A percentile compares a stretch with the other conserved stretches of the same genome.
Conservation (phyloP, 2,888 invertebrate species). For the Octodonta nipae region DNA sequence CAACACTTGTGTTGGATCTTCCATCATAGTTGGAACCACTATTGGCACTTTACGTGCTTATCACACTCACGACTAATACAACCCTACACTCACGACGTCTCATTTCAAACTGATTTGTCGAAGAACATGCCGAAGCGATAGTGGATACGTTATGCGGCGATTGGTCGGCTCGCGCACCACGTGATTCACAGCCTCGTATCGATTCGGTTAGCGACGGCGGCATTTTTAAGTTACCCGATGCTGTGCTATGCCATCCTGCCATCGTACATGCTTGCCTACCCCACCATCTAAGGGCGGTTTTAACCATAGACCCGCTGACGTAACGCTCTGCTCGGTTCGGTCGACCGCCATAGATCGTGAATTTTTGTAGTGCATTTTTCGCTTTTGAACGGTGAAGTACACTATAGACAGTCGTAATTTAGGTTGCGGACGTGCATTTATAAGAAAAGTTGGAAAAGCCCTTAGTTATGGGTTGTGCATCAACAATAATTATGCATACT, state of each 20-base stretch:
- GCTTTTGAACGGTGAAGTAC: no score
- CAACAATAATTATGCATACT: no score
- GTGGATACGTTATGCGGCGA: constrained; percentile 31
- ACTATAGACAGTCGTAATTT: no score
- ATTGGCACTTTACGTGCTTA: constrained; percentile 16
- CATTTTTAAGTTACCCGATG: constrained; percentile 58
- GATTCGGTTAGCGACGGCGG: constrained; percentile 69
- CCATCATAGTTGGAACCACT: constrained; percentile 40
- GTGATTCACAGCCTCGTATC: constrained; percentile 50
- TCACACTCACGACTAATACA: constrained; percentile 27
- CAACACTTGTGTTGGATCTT: constrained; percentile 42
- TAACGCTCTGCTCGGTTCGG: no score
- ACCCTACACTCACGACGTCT: constrained; percentile 27
- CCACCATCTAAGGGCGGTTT: constrained; percentile 2
- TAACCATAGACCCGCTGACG: no score
- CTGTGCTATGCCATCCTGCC: neutral
- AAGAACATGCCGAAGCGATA: constrained; percentile 24
- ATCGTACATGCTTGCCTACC: neutral
- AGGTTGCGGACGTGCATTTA: no score
- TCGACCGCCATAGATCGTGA: no score
- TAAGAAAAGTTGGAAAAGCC: no score
- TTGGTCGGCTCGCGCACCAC: constrained; percentile 39
- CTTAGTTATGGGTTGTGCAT: no score
- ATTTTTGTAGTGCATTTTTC: no score
- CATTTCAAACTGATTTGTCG: constrained; percentile 27